Base-by-base conservation (phyloP, 1,140 invertebrate genomes). In the Drosophila malerkotliana region DNA sequence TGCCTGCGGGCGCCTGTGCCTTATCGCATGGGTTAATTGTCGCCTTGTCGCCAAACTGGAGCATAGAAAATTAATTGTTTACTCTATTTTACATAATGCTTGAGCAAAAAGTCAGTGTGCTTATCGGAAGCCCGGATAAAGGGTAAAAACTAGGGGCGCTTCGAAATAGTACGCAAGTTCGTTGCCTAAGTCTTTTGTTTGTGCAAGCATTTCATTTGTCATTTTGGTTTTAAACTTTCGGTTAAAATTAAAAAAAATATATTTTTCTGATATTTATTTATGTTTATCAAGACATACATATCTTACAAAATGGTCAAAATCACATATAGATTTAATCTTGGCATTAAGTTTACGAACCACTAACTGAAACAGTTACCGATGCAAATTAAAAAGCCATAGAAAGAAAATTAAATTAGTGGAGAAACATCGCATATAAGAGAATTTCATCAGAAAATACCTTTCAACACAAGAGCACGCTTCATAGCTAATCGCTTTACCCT, bases 31-130 rank as follows among this genome's bases (percentile, higher is more conserved):
- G 60, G 56, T 67, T 72, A 74, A 77, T 62, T 79, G 79, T 75
- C 76, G 68, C 72, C 77, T 60, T 53, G 53, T 62, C 64, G 60
- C 58, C 52, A 62, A 91, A 91, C 74, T 91, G 77, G 90, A 91
- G 90, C 90, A 90, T 71, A 91, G 89, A 90, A 91, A 91, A 90
- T 87, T 85, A 90, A 90, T 85, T 90, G 85, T 64, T 63, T 78
- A 75, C 67, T 84, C 84, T 72, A 82, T 88, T 90, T 90, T 90
- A 88, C 89, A 90, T 90, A 90, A 90, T 90, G 71, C 73, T 44
- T 66, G 15, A 18, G 15, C 39, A 14, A 32, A 37, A 61, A 57
- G 54, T 18, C 30, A 1, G 15, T 34, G 21, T 32, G 55, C 28
- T 67, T 68, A 72, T 69, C 59, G 37, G n/a, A 4, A 26, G 21